Base-by-base conservation (phyloP, 2,888 invertebrate genomes). In the Heliconius cydno region DNA sequence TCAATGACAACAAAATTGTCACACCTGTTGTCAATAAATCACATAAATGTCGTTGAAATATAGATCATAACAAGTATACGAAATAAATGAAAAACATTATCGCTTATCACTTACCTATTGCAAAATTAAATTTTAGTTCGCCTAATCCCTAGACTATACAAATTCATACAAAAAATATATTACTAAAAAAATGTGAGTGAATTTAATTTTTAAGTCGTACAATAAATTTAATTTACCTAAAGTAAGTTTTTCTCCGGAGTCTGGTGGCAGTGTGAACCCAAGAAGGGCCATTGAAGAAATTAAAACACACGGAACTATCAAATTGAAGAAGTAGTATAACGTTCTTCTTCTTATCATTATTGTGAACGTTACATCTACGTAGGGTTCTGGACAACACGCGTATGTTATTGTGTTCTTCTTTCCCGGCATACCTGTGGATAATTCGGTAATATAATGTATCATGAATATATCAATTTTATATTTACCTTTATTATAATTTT, bases 281-380 rank as follows among this genome's bases (percentile, higher is more conserved):
- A 99, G 96, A 86, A 99, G 97, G 86, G 99, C 99, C 98, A 99
- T 99, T 86, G 99, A 98, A 84, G 99, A 98, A 92, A 99, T 99
- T 89, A 99, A 97, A 90, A 99, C 98, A 94, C 99, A 99, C 86
- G 99, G 99, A 90, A 99, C 98, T 94, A 99, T 99, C 94, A 99
- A 97, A 96, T 99, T 99, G 97, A 99, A 99, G 96, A 99, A 99
- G 96, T 99, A 99, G 96, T 99, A 99, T 88, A 99, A 96, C 75
- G 99, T 99, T 89, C 99, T 96, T 90, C 99, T 96, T 86, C 99
- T 96, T 89, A 99, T 98, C 96, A 98, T 98, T 92, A 99, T 98
- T 86, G 98, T 98, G 95, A 99, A 99, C 65, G 99, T 99, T 83
- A 99, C 97, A 91, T 99, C 98, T 86, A 99, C 97, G 95, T 98